Evolutionary conservation across 2,797 vertebrate genomes (phyloP).

Genomic region (Lemur catta): DNA sequence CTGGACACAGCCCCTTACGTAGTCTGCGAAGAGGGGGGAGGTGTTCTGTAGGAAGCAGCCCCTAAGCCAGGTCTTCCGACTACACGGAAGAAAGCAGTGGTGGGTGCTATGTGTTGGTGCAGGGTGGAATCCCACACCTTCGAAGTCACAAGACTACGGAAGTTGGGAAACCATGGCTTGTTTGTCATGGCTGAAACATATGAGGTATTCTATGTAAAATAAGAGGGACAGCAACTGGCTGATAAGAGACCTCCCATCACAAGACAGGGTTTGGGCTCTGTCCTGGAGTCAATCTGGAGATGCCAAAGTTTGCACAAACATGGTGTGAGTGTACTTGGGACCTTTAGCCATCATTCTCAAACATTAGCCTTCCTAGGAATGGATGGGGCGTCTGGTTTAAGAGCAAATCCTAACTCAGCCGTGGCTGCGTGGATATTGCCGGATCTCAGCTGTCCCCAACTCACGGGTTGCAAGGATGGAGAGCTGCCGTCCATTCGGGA

Average conservation of each 20-base stretch:
- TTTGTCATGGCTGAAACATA: not conserved
- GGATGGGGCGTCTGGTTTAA: rapidly evolving
- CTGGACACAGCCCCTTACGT: not conserved
- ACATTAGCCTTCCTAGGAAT: rapidly evolving
- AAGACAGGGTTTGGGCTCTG: too few species aligned
- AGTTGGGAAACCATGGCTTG: not conserved
- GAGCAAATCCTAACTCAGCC: not conserved
- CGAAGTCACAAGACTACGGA: too few species aligned
- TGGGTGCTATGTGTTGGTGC: not conserved
- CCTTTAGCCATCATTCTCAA: not conserved
- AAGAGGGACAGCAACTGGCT: too few species aligned
- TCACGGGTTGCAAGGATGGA: too few species aligned
- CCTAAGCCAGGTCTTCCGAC: too few species aligned
- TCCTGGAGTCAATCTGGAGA: too few species aligned
- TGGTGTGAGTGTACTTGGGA: not conserved
- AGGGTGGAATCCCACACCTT: too few species aligned
- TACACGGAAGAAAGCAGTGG: rapidly evolving
- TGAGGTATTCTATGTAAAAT: too few species aligned
- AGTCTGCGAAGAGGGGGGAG: rapidly evolving
- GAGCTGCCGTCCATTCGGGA: rapidly evolving
- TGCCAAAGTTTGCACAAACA: not conserved
- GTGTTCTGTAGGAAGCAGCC: too few species aligned
- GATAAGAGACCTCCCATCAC: too few species aligned
- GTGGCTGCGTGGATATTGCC: rapidly evolving
- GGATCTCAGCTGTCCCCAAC: not conserved